A percentile compares a stretch with the other conserved stretches of the same genome.
Evolutionary conservation across 2,888 invertebrate species (phyloP).

Genomic region (Merodon equestris): DNA sequence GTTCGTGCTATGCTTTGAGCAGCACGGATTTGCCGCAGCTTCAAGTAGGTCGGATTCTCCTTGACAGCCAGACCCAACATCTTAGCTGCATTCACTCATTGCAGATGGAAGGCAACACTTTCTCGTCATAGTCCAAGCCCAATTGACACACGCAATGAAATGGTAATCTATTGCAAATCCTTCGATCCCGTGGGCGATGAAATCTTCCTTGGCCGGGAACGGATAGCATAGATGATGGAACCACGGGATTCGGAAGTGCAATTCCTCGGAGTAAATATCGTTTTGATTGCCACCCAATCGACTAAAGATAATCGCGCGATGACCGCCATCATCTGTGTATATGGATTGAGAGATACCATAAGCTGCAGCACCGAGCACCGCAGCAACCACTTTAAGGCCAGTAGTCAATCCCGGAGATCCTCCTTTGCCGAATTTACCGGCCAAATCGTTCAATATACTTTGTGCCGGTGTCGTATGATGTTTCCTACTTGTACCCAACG

Average conservation of each 20-base stretch:
- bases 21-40: constrained; percentile 97
- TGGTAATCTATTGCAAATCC: constrained; percentile 99
- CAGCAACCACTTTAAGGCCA: constrained; percentile 90
- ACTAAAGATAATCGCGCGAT: constrained; percentile 98
- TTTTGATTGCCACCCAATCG: constrained; percentile 96
- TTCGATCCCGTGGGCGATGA: constrained; percentile 98
- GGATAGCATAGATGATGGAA: constrained; percentile 99
- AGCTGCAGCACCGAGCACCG: constrained; percentile 89
- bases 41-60: constrained; percentile 97
- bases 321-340: constrained; percentile 99
- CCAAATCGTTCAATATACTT: constrained; percentile 93
- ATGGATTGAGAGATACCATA: constrained; percentile 93
- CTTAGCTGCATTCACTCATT: constrained; percentile 99
- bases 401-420: constrained; percentile 90
- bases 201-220: constrained; percentile 98
- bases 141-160: constrained; percentile 96
- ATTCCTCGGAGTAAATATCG: constrained; percentile 95
- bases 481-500: constrained; percentile 46
- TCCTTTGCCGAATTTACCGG: constrained; percentile 90
- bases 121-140: constrained; percentile 98
- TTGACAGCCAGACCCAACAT: constrained; percentile 98
- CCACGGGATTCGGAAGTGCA: constrained; percentile 99
- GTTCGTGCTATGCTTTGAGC: constrained; percentile 98
- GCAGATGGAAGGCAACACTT: constrained; percentile 98
- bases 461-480: constrained; percentile 81